phyloP scores from a whole-genome alignment of 2,888 invertebrate species.

The Chaitophorus viminalis region DNA sequence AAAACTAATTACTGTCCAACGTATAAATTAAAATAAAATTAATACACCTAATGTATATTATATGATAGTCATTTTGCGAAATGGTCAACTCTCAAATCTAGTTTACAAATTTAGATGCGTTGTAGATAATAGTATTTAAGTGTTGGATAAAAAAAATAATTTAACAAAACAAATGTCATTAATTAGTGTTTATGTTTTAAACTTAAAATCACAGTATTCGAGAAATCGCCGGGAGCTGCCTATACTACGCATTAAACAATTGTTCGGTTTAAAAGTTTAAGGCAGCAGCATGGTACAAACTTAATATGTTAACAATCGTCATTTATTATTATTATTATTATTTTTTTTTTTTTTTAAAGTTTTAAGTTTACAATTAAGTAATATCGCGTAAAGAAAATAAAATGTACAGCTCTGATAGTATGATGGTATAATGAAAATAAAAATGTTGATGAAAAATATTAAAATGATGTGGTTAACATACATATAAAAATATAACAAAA shows the following conservation, averaged over 20 bases:
- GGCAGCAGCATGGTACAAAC: constrained; percentile 59
- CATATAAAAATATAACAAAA: background rate
- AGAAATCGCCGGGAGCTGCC: background rate
- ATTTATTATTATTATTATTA: background rate
- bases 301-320: background rate
- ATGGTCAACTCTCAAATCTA: constrained; percentile 26
- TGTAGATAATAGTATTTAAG: background rate
- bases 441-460: background rate
- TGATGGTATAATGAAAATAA: background rate
- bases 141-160: background rate
- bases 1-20: constrained; percentile 21
- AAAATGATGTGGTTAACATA: background rate
- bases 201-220: background rate
- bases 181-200: background rate
- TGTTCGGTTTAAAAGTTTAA: constrained; percentile 42
- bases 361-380: background rate
- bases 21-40: constrained; percentile 15
- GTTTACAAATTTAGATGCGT: background rate
- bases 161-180: background rate
- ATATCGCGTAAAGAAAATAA: background rate
- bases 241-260: constrained; percentile 39
- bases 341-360: background rate
- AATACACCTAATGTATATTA: background rate
- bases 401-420: background rate
- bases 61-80: constrained; percentile 18